A percentile compares a stretch with the other conserved stretches of the same genome.
phyloP scores from a whole-genome alignment of 2,888 invertebrate genomes.

The Nomada hirtipes region DNA sequence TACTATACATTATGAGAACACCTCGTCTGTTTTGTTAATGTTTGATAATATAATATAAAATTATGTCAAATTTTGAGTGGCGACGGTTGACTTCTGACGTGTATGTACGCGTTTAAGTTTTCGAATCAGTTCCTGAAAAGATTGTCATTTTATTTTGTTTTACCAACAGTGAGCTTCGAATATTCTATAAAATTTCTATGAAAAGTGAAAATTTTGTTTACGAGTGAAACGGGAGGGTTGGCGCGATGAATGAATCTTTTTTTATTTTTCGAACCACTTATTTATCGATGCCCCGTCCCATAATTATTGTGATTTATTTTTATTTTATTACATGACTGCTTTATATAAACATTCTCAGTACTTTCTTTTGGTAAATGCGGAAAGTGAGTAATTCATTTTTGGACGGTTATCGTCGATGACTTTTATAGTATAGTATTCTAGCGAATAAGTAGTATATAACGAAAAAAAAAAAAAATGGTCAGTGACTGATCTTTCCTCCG shows the following conservation, averaged over 20 bases:
- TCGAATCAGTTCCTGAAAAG: not conserved
- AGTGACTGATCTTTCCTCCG: constrained; percentile 46
- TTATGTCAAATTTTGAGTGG: not conserved
- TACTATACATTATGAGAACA: constrained; percentile 50
- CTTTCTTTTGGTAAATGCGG: not conserved
- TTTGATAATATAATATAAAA: not conserved
- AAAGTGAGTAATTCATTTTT: not conserved
- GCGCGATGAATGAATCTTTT: no score
- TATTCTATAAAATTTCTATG: not conserved
- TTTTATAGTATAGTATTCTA: constrained; percentile 12
- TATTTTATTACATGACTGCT: not conserved
- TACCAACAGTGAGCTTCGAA: not conserved
- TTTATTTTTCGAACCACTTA: not conserved
- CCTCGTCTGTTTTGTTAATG: constrained; percentile 30
- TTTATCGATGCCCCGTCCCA: not conserved
- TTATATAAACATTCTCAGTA: not conserved
- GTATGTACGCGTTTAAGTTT: not conserved
- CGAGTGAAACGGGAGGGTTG: not conserved
- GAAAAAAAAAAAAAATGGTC: constrained; percentile 20
- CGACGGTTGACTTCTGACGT: not conserved
- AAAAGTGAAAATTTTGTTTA: not conserved
- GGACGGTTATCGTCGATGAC: not conserved
- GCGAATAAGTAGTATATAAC: constrained; percentile 42
- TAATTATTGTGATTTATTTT: constrained; percentile 4
- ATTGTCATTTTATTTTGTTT: not conserved